Evolutionary conservation across 2,113 vertebrate species (phyloP), one percentile per base, ranked within the genome.

Genomic region (Camelus bactrianus): DNA sequence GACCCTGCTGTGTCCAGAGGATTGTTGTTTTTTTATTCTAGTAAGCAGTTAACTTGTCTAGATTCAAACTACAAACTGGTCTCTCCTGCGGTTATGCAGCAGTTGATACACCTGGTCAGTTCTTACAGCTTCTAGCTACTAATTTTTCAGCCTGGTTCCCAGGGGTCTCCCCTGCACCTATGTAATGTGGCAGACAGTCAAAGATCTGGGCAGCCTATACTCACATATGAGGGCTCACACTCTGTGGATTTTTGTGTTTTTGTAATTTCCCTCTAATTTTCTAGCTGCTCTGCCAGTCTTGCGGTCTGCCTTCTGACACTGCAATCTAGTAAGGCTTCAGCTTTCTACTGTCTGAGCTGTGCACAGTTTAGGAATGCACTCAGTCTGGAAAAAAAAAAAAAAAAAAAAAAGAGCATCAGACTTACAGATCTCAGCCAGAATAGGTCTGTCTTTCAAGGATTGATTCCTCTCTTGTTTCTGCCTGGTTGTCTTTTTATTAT

Each of bases 191-290:
- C 54, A 83, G 48, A 82, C 0, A 48, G 50, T 11, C 84, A 94
- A 87, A 70, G 60, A 88, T 42, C 32, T 81, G 17, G 65, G 70
- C n/a, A 8, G 30, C 20, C 17, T 67, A 58, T 30, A 42, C 3
- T n/a, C 58, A 94, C 79, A 93, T 60, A 56, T 69, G 50, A 38
- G 56, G 32, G 88, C 15, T 89, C 19, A 48, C 8, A 81, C 64
- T 70, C 79, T 65, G 22, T 35, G 11, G 11, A 52, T 35, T 87
- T 54, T 42, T 81, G 60, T 69, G 22, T 32, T 73, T 72, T 46
- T 88, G 38, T 72, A n/a, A 89, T 62, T 83, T 32, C 11, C 26
- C 38, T 82, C n/a, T 89, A 76, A 82, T 82, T 97, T 94, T 92
- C 83, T 42, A 92, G 56, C 46, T 83, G 69, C 28, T 73, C 62